phyloP scores from a whole-genome alignment of 2,113 vertebrate genomes.

The Ceuthmochares aereus region DNA sequence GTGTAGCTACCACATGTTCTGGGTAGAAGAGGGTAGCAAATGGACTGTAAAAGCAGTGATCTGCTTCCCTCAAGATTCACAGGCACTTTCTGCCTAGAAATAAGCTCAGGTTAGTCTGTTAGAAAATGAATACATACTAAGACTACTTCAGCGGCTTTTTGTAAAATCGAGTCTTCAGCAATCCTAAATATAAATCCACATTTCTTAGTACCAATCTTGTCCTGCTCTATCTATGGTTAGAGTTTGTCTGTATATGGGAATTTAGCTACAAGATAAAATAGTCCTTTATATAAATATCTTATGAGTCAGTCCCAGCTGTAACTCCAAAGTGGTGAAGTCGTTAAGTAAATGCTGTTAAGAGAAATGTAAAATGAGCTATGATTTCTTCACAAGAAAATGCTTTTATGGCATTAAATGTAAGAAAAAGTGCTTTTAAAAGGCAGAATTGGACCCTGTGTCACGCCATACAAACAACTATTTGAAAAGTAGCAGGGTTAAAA shows the following conservation, averaged over 20 bases:
- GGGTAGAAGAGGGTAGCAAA: background rate
- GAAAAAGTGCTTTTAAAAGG: slow-evolving; percentile 15
- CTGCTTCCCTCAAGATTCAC: background rate
- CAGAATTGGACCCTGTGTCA: background rate
- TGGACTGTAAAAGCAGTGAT: background rate
- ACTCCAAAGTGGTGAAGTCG: slow-evolving; percentile 57
- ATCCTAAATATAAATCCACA: slow-evolving; percentile 65
- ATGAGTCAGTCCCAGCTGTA: slow-evolving; percentile 75
- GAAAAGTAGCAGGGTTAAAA: slow-evolving; percentile 28
- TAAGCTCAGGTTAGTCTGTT: slow-evolving; percentile 39
- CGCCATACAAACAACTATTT: background rate
- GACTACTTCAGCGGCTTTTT: slow-evolving; percentile 20
- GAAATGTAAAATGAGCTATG: slow-evolving; percentile 57
- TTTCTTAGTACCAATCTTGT: slow-evolving; percentile 39
- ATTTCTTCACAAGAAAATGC: slow-evolving; percentile 67
- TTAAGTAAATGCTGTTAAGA: slow-evolving; percentile 66
- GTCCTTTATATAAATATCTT: slow-evolving; percentile 72
- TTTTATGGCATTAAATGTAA: slow-evolving; percentile 40
- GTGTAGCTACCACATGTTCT: background rate
- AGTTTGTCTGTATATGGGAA: slow-evolving; percentile 68
- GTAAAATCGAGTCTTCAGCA: slow-evolving; percentile 54
- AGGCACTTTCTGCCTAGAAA: background rate
- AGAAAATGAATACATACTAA: slow-evolving; percentile 48
- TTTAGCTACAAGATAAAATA: slow-evolving; percentile 69
- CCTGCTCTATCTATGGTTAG: slow-evolving; percentile 47